Evolutionary conservation across 2,113 vertebrate species (phyloP), one percentile per base, ranked within the genome.

Genomic region (Sclerurus mexicanus): DNA sequence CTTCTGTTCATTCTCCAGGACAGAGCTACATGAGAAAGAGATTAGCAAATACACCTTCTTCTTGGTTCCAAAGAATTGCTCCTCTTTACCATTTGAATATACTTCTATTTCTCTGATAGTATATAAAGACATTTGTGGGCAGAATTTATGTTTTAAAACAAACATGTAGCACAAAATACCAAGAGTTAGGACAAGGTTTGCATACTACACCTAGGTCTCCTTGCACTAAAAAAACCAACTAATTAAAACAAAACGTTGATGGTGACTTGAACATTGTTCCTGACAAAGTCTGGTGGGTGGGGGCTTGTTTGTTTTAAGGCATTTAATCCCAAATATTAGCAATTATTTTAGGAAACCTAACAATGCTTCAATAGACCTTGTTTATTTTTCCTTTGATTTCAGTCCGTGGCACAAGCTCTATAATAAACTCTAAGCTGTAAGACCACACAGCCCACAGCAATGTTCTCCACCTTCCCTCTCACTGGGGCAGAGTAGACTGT

Each of bases 11-110:
- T 60, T 66, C 46, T 44, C 49, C 24, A 40, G 0, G 1, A 66
- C n/a, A 66, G 35, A 87, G 10, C 84, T 7, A 44, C 1, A 30
- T 0, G 0, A 42, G 40, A 28, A 63, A 71, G 39, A n/a, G 6
- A 47, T n/a, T 13, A 82, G 19, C 40, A 73, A 80, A 58, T 35
- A 74, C 28, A 53, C 22, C 33, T 33, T 1, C 2, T 9, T 56
- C 9, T 0, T 39, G 37, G 40, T 84, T 53, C 35, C 35, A 52
- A 73, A 68, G n/a, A 93, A 75, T 1, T 40, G n/a, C 8, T 47
- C 17, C 33, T 67, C 11, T 82, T 87, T 30, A 81, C 30, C 42
- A 64, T 4, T 12, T 0, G 1, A 74, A 6, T 27, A 44, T 39
- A 46, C 10, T 72, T 72, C 23, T 49, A 0, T 33, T 76, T 25